Percentiles rank a stretch among this genome's conserved stretches.
phyloP scores from a whole-genome alignment of 2,113 vertebrate species.

The Elephas maximus region DNA sequence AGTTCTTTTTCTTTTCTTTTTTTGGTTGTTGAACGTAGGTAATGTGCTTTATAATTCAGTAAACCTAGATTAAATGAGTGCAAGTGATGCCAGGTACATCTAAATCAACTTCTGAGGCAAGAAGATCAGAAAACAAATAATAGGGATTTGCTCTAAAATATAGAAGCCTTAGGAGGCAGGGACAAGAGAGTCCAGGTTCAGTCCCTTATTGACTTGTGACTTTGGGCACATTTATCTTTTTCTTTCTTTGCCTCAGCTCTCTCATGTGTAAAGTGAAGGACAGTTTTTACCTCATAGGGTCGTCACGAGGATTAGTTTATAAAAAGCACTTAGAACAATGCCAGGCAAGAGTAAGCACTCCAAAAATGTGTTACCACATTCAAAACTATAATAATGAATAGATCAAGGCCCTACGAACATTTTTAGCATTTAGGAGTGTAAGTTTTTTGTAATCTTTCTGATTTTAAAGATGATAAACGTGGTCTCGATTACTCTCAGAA shows the following conservation, averaged over 20 bases:
- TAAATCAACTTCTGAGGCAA: constrained; percentile 45
- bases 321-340: constrained; percentile 25
- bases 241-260: constrained; percentile 19
- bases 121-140: constrained; percentile 16
- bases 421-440: neutral
- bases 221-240: neutral
- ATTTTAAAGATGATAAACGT: constrained; percentile 37
- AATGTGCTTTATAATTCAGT: constrained; percentile 20
- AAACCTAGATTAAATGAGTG: constrained; percentile 19
- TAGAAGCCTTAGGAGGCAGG: neutral
- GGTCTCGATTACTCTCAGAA: neutral
- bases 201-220: neutral
- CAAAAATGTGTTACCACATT: constrained; percentile 22
- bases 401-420: neutral
- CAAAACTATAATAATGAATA: neutral
- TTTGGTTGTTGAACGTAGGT: constrained; percentile 3
- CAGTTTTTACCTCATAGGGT: neutral
- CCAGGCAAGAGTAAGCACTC: constrained; percentile 22
- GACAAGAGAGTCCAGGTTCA: neutral
- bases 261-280: neutral
- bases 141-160: constrained; percentile 6
- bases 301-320: constrained; percentile 40
- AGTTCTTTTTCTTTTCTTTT: constrained; percentile 18
- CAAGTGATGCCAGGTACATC: constrained; percentile 43
- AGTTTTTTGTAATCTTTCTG: constrained; percentile 3